phyloP scores from a whole-genome alignment of 1,140 invertebrate species.

The Nixonia krombeini region DNA sequence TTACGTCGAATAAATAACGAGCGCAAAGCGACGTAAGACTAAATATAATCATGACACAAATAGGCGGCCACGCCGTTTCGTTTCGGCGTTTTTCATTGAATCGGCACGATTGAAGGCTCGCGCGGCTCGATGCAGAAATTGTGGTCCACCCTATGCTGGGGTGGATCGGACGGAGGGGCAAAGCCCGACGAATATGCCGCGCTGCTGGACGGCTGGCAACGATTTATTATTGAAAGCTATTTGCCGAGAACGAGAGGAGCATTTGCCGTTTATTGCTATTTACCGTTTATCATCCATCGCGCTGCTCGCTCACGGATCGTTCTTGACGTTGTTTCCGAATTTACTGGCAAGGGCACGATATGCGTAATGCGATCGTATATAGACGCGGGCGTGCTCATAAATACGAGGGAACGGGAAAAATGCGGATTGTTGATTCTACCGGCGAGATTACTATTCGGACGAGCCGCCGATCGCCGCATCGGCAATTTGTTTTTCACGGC shows the following conservation, averaged over 20 bases:
- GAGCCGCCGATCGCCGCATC: no score
- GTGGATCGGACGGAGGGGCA: constrained; percentile 22
- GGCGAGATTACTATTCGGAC: no score
- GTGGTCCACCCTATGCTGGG: constrained; percentile 42
- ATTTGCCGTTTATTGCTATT: constrained; percentile 55
- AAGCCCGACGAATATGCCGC: constrained; percentile 43
- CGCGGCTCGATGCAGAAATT: constrained; percentile 17
- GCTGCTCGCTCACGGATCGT: constrained; percentile 42
- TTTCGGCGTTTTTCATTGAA: constrained; percentile 19
- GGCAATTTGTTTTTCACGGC: not conserved
- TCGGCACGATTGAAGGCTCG: constrained; percentile 15
- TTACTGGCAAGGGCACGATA: constrained; percentile 42
- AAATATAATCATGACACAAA: not conserved
- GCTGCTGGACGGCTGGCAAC: constrained; percentile 47
- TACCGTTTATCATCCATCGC: constrained; percentile 52
- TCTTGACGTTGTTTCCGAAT: constrained; percentile 47
- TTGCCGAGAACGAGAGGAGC: constrained; percentile 53
- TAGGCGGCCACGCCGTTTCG: not conserved
- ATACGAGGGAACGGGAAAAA: no score
- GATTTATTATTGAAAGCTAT: constrained; percentile 55
- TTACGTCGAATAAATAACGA: no score
- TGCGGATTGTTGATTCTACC: no score
- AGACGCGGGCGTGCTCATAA: no score
- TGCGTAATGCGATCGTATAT: constrained; percentile 35
- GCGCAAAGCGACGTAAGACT: no score